Evolutionary conservation across 2,888 invertebrate species (phyloP).

Genomic region (Eulithis prunata): DNA sequence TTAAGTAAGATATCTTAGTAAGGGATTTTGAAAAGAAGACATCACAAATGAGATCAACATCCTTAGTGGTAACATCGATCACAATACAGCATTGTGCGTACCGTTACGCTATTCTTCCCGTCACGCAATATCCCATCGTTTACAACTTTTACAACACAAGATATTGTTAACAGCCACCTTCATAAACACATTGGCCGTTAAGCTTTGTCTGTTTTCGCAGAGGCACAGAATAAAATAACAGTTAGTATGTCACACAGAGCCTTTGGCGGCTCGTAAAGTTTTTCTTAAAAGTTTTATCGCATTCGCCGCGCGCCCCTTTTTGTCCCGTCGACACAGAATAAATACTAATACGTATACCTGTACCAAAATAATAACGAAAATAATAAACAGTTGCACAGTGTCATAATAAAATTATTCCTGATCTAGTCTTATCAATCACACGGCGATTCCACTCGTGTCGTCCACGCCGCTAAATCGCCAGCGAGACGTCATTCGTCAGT

Average conservation of each 20-base stretch:
- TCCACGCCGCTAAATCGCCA: too few species aligned
- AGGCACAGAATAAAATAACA: constrained; percentile 17
- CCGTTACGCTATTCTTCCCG: constrained; percentile 53
- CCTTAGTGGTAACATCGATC: constrained; percentile 25
- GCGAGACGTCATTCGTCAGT: too few species aligned
- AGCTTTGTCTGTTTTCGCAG: constrained; percentile 59
- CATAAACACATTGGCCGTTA: constrained; percentile 71
- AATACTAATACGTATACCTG: not conserved
- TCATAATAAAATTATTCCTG: too few species aligned
- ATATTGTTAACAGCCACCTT: constrained; percentile 60
- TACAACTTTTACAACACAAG: constrained; percentile 45
- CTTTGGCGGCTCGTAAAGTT: constrained; percentile 74
- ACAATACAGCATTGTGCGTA: constrained; percentile 30
- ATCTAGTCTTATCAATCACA: too few species aligned
- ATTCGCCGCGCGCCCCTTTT: constrained; percentile 48
- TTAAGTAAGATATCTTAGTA: too few species aligned
- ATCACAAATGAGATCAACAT: constrained; percentile 23
- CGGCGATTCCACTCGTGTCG: too few species aligned
- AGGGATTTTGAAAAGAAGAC: constrained; percentile 13
- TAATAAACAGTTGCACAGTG: too few species aligned
- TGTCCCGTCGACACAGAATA: constrained; percentile 16
- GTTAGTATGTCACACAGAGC: constrained; percentile 40
- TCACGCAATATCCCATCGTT: constrained; percentile 52
- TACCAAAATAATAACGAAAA: not conserved
- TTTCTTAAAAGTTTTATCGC: constrained; percentile 60